Evolutionary conservation across 2,113 vertebrate species (phyloP).

Genomic region (Candoia aspera): DNA sequence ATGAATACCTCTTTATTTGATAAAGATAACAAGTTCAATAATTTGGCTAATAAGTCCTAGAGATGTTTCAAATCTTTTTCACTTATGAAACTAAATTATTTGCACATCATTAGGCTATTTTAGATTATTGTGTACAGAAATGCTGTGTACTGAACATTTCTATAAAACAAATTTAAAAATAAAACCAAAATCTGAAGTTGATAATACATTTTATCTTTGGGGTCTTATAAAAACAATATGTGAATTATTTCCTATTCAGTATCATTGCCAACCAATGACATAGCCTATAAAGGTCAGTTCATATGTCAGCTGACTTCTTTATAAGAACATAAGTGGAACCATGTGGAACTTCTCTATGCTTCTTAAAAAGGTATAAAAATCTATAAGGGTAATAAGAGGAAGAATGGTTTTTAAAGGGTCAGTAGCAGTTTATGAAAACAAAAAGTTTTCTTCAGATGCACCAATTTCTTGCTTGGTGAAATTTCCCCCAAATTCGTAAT

Average conservation of each 20-base stretch:
- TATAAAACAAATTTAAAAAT: neutral
- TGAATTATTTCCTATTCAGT: conserved; percentile 1
- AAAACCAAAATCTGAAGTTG: neutral
- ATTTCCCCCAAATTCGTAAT: too few species aligned
- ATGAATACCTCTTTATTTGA: neutral
- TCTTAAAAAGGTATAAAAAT: neutral
- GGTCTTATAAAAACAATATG: neutral
- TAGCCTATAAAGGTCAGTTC: neutral
- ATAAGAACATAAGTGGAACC: neutral
- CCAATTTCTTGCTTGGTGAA: neutral
- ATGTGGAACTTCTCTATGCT: neutral
- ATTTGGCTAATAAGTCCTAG: neutral
- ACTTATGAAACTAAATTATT: neutral
- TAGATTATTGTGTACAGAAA: neutral
- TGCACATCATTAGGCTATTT: neutral
- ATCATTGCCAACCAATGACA: conserved; percentile 6
- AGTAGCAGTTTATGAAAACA: conserved; percentile 12
- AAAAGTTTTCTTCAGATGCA: neutral
- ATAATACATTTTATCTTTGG: neutral
- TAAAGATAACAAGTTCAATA: neutral
- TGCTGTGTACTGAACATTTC: neutral
- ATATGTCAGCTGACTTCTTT: neutral
- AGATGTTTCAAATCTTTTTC: neutral
- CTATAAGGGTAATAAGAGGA: neutral
- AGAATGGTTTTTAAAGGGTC: neutral